Evolutionary conservation across 2,888 invertebrate genomes (phyloP).

Genomic region (Mechanitis messenoides): DNA sequence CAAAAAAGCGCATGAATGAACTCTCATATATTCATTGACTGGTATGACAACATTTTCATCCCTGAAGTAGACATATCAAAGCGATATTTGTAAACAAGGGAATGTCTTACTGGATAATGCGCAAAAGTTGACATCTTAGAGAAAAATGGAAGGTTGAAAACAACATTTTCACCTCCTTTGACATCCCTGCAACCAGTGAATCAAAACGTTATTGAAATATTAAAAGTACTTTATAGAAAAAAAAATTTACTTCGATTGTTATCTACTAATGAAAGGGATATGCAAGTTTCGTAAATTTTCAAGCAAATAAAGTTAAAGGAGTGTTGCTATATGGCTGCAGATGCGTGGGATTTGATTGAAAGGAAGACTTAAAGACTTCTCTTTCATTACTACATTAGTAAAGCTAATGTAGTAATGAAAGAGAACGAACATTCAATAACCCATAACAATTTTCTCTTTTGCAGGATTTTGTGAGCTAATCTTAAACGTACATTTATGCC

Average conservation of each 20-base stretch:
- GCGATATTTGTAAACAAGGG: conserved; percentile 22
- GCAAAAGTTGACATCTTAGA: conserved; percentile 27
- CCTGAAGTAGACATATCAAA: conserved; percentile 28
- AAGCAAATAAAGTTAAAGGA: conserved; percentile 29
- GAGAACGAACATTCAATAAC: conserved; percentile 21
- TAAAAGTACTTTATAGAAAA: conserved; percentile 32
- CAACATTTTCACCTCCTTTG: conserved; percentile 27
- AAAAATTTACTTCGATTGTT: conserved; percentile 27
- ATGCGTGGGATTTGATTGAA: conserved; percentile 26
- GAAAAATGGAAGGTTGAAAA: conserved; percentile 26
- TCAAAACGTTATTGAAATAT: conserved; percentile 30
- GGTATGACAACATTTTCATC: conserved; percentile 30
- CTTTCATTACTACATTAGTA: no score
- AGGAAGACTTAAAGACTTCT: conserved; percentile 24
- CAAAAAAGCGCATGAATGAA: conserved; percentile 20
- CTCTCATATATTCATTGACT: conserved; percentile 20
- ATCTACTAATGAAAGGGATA: conserved; percentile 24
- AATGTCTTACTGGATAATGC: conserved; percentile 26
- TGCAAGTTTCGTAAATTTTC: conserved; percentile 22
- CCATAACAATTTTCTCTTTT: conserved; percentile 25
- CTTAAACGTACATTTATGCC: conserved; percentile 5
- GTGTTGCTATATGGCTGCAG: conserved; percentile 28
- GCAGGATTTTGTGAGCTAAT: conserved; percentile 25
- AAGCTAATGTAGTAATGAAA: conserved; percentile 25
- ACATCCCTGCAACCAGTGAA: conserved; percentile 32